phyloP scores from a whole-genome alignment of 2,797 vertebrate genomes.

The Anas bahamensis region DNA sequence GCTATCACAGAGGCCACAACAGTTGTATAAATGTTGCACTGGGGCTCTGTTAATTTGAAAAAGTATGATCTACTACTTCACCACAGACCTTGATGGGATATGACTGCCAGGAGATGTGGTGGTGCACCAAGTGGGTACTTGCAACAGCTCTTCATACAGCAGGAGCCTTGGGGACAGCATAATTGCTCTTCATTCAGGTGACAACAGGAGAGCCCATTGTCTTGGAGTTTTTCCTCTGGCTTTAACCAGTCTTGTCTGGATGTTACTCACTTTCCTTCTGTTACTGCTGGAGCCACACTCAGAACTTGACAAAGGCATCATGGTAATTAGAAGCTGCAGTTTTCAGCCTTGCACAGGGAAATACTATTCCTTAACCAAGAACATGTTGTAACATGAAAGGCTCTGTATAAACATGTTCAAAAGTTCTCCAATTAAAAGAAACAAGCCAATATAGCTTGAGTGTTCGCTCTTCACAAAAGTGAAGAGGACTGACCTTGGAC shows the following conservation, averaged over 20 bases:
- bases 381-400: fast-evolving
- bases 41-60: background rate
- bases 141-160: background rate
- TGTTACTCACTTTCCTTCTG: background rate
- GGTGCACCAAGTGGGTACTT: background rate
- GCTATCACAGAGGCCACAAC: background rate
- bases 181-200: background rate
- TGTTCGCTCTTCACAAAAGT: background rate
- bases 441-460: background rate
- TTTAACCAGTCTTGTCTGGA: background rate
- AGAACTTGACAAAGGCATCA: background rate
- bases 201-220: background rate
- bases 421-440: too few species aligned
- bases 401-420: background rate
- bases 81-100: background rate
- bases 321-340: background rate
- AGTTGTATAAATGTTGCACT: fast-evolving
- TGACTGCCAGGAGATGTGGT: background rate
- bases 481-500: background rate
- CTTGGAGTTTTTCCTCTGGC: background rate
- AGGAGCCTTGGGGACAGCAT: fast-evolving
- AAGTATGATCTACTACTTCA: fast-evolving
- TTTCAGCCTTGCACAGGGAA: background rate
- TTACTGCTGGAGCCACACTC: background rate
- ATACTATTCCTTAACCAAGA: background rate